Evolutionary conservation across 2,113 vertebrate species (phyloP), one percentile per base, ranked within the genome.

Genomic region (Muntiacus reevesi): DNA sequence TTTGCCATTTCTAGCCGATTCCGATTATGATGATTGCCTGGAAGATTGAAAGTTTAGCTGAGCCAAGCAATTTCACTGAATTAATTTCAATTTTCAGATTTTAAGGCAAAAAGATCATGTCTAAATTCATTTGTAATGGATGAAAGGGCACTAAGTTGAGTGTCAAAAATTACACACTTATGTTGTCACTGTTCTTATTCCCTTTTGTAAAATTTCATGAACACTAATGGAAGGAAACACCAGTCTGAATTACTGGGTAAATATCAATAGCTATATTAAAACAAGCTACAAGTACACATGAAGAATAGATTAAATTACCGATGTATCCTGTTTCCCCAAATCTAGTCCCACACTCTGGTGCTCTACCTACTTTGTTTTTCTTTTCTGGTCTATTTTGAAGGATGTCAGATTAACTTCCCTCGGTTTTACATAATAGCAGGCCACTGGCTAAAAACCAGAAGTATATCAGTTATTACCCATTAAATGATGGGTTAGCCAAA

Each of bases 51-150:
- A 87, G 59, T 89, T 94, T 88, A 91, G 43, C 27, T 83, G 57
- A 96, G 7, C 36, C 52, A 67, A 88, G 82, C 33, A 87, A 90
- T 90, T 96, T 94, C n/a, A 85, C 43, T 82, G 62, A 91, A 60
- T 96, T 95, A 94, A 89, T 91, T 92, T 95, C 8, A 17, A 33
- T 95, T 91, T 96, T 95, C 8, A 79, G 36, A 92, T 88, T 94
- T 71, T 84, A 95, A 93, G 33, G 67, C n/a, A 60, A 30, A 97
- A 95, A 59, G 78, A 57, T 87, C 64, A 74, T 54, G 6, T 96
- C 27, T 83, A 84, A 97, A 62, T 71, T 90, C 82, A 93, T 94
- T 93, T 60, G n/a, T 86, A 97, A 88, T 88, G 64, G 28, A n/a
- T 79, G 54, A 87, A 4, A 89, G 89, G 83, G 8, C 28, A 40